Conservation (phyloP, 2,888 invertebrate genomes). For the Heliconius sara region DNA sequence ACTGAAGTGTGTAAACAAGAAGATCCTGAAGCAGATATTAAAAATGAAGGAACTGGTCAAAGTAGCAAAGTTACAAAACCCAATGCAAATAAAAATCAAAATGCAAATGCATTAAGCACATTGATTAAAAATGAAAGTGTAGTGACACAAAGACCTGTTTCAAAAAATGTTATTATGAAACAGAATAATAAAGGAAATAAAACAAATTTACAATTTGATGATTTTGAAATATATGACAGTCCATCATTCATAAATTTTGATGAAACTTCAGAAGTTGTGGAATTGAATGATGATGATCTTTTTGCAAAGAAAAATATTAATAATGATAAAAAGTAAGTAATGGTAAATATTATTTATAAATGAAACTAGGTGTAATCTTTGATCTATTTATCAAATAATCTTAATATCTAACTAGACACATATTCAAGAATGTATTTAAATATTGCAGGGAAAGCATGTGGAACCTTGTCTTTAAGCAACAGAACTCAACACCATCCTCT, state of each 20-base stretch:
- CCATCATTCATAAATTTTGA: conserved; percentile 36
- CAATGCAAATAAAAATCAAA: background rate
- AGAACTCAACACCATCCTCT: background rate
- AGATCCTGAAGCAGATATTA: background rate
- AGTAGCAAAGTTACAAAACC: background rate
- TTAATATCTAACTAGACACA: too few relatives aligned
- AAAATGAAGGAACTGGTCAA: background rate
- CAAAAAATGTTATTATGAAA: background rate
- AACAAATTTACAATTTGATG: conserved; percentile 26
- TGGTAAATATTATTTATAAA: background rate
- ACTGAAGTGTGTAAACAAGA: background rate
- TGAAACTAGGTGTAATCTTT: too few relatives aligned
- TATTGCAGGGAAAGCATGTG: background rate
- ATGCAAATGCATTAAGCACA: background rate
- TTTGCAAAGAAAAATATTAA: background rate
- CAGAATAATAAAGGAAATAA: conserved; percentile 3
- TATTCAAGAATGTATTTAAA: background rate
- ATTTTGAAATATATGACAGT: conserved; percentile 33
- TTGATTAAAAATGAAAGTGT: background rate
- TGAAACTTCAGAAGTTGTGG: conserved; percentile 22
- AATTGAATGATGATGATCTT: conserved; percentile 36
- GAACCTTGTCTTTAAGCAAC: background rate
- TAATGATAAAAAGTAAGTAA: conserved; percentile 30
- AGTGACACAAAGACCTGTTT: background rate
- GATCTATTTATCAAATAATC: too few relatives aligned